Evolutionary conservation across 92 coral and sea anemone genomes (phyloP), one percentile per base, ranked within the genome.

Genomic region (Zoanthus solanderi): DNA sequence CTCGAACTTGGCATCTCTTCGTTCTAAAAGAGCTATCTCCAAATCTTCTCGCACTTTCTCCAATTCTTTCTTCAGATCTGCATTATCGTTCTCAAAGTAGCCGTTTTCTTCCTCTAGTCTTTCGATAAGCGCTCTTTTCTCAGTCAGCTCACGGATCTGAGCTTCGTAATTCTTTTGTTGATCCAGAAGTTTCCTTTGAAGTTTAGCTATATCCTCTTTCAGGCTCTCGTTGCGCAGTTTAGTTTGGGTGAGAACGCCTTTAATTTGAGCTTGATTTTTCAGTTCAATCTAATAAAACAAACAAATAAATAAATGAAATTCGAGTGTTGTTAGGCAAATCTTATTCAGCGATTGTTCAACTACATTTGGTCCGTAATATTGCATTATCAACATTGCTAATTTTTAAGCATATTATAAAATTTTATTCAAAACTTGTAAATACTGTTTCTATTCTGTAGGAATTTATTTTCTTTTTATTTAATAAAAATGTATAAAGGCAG

Each of bases 221-320:
- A 97, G 92, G 17, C 89, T 97, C 9, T 97, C 98, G 88, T 95
- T 97, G 75, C 99, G 88, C 46, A 89, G 83, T 84, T 92, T 95
- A 23, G 94, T 92, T 78, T 97, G 98, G 23, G 90, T 96, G 0
- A 97, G 92, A 52, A 96, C 91, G 31, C 99, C 99, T 82, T 92
- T 97, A n/a, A 94, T 90, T 83, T 97, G 99, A 16, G 99, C 99
- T 72, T 94, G 95, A 34, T 94, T 96, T 57, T 97, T 97, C 89
- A 95, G 77, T 84, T 95, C 95, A 42, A 90, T 92, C 85, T 81
- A 44, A 2, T 12, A 29, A 28, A 76, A 76, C 14, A 15, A 76
- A 76, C 34, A 67, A 23, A 29, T 37, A 37, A 2, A 37, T 37
- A 37, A 37, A 37, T 37, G 42, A 37, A 37, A 4, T 37, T 2